Conservation (phyloP, 1,140 invertebrate genomes). For the Cataglyphis hispanica region DNA sequence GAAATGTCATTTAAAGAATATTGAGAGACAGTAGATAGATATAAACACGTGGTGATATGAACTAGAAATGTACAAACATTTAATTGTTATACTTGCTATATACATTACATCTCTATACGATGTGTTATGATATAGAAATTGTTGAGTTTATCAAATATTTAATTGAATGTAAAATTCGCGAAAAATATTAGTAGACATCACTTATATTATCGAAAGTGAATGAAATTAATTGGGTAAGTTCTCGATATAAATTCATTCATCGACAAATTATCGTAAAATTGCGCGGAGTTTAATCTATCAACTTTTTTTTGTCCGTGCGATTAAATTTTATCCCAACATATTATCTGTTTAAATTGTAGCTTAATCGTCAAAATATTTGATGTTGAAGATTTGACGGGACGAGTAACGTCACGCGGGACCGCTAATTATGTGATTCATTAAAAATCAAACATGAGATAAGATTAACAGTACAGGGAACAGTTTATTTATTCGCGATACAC, state of each 20-base stretch:
- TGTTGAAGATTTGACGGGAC: neutral
- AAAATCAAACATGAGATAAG: neutral
- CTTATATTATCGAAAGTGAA: too few relatives aligned
- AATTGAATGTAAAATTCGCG: neutral
- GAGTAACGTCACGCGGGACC: neutral
- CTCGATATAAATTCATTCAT: neutral
- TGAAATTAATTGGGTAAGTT: neutral
- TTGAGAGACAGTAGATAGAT: neutral
- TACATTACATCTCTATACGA: neutral
- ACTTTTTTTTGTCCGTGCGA: too few relatives aligned
- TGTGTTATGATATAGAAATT: neutral
- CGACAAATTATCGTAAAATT: neutral
- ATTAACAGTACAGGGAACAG: neutral
- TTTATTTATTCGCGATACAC: slow-evolving; percentile 18
- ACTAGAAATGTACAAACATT: neutral
- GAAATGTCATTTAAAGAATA: neutral
- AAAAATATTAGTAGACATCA: neutral
- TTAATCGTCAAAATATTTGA: neutral
- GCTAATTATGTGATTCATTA: slow-evolving; percentile 14
- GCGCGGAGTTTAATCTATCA: neutral
- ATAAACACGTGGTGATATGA: neutral
- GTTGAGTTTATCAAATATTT: neutral
- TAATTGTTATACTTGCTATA: too few relatives aligned
- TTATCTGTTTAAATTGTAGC: neutral
- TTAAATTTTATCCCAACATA: neutral